Evolutionary conservation across 2,113 vertebrate species (phyloP).

Genomic region (Tor tambroides): DNA sequence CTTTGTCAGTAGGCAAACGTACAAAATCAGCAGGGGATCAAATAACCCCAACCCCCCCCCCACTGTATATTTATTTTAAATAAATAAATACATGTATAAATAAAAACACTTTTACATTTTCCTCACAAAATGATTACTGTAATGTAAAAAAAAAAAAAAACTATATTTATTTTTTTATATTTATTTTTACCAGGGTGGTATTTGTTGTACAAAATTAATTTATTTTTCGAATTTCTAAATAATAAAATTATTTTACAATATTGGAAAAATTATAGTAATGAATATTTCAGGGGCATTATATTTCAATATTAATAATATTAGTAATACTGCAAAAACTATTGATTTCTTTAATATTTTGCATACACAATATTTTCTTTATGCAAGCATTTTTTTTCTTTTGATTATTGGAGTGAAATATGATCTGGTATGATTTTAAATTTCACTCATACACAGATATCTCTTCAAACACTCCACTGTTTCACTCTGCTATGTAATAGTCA

Average conservation of each 20-base stretch:
- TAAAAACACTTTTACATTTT: background rate
- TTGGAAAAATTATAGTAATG: background rate
- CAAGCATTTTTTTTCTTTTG: background rate
- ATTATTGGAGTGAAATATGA: slow-evolving; percentile 38
- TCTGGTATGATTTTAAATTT: background rate
- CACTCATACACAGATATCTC: slow-evolving; percentile 35
- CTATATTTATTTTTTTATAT: too few species aligned
- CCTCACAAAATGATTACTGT: background rate
- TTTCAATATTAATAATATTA: background rate
- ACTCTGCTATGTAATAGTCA: background rate
- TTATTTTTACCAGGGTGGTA: too few species aligned
- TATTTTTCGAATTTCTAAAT: too few species aligned
- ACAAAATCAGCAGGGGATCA: too few species aligned
- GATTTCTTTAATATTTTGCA: background rate
- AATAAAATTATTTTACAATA: background rate
- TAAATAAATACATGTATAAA: background rate
- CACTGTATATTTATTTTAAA: background rate
- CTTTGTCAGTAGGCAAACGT: too few species aligned
- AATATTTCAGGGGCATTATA: background rate
- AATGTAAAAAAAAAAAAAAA: too few species aligned
- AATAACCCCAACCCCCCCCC: too few species aligned
- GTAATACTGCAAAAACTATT: background rate
- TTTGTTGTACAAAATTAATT: too few species aligned
- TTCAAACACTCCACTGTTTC: slow-evolving; percentile 18
- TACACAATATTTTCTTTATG: background rate